These are phyloP conservation scores for Brachylomia viminalis DNA, from an alignment of 2,888 invertebrate species.

Conservation along the genomic window DNA sequence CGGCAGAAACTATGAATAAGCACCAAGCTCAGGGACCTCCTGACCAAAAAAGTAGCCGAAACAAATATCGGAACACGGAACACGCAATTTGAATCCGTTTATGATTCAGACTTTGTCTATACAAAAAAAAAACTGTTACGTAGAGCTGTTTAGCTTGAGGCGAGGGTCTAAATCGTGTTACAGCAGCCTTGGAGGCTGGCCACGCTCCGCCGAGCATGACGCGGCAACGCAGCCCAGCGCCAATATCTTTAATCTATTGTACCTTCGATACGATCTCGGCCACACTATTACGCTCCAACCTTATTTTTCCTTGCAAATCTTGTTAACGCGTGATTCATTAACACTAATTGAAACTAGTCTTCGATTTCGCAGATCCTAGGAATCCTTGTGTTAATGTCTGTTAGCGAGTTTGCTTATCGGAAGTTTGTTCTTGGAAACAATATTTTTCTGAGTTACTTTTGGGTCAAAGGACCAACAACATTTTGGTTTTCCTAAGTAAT, in stretches of 20 bases:
- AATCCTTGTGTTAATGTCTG: constrained; percentile 31
- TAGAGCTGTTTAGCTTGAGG: constrained; percentile 77
- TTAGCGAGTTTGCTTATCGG: constrained; percentile 14
- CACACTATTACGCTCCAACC: constrained; percentile 62
- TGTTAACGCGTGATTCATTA: constrained; percentile 59
- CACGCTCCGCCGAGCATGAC: constrained; percentile 87
- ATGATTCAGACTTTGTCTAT: constrained; percentile 56
- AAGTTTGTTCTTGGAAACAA: constrained; percentile 23
- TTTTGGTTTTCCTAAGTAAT: neutral
- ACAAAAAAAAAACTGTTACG: constrained; percentile 76
- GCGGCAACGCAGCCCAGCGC: constrained; percentile 78
- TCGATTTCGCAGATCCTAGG: constrained; percentile 17
- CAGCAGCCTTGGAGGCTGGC: constrained; percentile 87
- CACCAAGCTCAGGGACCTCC: too few relatives aligned
- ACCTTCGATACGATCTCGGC: constrained; percentile 62
- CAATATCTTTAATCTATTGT: constrained; percentile 84
- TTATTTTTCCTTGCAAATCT: constrained; percentile 56
- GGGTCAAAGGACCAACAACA: constrained; percentile 1
- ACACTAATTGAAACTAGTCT: constrained; percentile 46
- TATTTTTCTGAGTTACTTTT: constrained; percentile 7
- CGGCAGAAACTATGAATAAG: too few relatives aligned
- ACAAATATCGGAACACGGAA: constrained; percentile 16
- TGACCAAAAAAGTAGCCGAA: constrained; percentile 9
- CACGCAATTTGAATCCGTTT: constrained; percentile 30
- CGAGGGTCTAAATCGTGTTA: constrained; percentile 81